A percentile compares a stretch with the other conserved stretches of the same genome.
These are phyloP conservation scores for Musca vetustissima DNA, from an alignment of 1,140 invertebrate genomes.

Conservation along the genomic window DNA sequence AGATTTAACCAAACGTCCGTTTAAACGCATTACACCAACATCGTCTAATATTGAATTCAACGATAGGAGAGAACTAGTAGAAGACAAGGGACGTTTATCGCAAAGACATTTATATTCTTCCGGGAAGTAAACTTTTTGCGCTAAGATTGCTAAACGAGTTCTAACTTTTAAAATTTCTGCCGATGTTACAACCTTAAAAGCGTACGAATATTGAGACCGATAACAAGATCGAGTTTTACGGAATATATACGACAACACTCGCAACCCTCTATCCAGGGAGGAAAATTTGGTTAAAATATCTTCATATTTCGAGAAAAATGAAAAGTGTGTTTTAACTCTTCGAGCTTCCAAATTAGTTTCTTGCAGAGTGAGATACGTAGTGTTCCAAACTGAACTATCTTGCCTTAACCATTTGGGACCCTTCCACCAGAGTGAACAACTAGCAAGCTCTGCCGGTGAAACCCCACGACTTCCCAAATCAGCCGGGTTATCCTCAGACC, in stretches of 20 bases:
- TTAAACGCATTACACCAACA: constrained; percentile 22
- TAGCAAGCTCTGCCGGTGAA: constrained; percentile 31
- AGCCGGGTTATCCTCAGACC: constrained; percentile 53
- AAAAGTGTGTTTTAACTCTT: too few species aligned
- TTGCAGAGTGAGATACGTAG: not conserved
- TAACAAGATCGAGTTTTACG: constrained; percentile 33
- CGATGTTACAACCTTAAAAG: constrained; percentile 37
- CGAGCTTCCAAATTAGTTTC: too few species aligned
- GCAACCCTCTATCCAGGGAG: not conserved
- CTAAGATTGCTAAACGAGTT: constrained; percentile 27
- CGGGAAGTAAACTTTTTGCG: not conserved
- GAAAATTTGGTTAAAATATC: not conserved
- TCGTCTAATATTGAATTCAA: not conserved
- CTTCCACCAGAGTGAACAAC: constrained; percentile 42
- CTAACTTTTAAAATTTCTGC: constrained; percentile 39
- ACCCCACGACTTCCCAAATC: constrained; percentile 55
- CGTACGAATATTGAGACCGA: constrained; percentile 46
- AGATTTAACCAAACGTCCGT: not conserved
- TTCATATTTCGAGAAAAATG: too few species aligned
- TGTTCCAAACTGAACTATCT: not conserved
- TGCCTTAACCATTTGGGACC: constrained; percentile 32
- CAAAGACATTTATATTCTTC: not conserved
- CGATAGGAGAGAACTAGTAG: not conserved
- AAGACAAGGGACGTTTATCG: not conserved
- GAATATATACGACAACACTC: not conserved